Conservation (phyloP, 2,888 invertebrate species). For the Nomada ruficornis region DNA sequence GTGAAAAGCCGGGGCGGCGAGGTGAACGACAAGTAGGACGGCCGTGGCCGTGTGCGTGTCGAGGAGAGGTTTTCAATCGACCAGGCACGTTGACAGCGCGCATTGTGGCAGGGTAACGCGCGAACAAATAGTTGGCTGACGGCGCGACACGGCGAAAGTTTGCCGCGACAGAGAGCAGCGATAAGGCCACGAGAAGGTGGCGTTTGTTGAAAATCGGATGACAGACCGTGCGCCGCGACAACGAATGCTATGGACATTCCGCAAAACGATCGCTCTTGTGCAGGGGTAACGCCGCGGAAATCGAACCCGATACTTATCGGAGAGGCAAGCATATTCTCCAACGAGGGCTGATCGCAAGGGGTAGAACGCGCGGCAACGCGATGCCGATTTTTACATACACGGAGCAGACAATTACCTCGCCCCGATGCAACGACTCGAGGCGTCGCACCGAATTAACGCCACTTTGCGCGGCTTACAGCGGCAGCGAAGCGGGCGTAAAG, state of each 20-base stretch:
- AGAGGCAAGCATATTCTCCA: background rate
- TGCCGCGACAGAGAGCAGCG: conserved; percentile 35
- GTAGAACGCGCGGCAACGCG: background rate
- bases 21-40: background rate
- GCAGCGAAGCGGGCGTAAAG: conserved; percentile 70
- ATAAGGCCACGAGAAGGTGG: conserved; percentile 62
- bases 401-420: conserved; percentile 15
- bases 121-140: conserved; percentile 26
- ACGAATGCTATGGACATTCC: background rate
- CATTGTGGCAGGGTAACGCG: conserved; percentile 42
- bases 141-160: conserved; percentile 41
- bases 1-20: conserved; percentile 14
- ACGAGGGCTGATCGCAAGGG: too few species aligned
- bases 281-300: conserved; percentile 11
- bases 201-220: conserved; percentile 68
- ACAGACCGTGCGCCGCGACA: background rate
- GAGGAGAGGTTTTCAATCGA: conserved; percentile 7
- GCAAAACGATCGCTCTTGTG: conserved; percentile 10
- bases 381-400: background rate
- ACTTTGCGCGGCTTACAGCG: conserved; percentile 69
- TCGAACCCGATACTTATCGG: conserved; percentile 11
- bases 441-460: conserved; percentile 65
- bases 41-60: background rate
- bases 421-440: conserved; percentile 11
- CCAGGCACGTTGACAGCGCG: background rate